Conservation (phyloP, 1,140 invertebrate species). For the Octopus bimaculoides region DNA sequence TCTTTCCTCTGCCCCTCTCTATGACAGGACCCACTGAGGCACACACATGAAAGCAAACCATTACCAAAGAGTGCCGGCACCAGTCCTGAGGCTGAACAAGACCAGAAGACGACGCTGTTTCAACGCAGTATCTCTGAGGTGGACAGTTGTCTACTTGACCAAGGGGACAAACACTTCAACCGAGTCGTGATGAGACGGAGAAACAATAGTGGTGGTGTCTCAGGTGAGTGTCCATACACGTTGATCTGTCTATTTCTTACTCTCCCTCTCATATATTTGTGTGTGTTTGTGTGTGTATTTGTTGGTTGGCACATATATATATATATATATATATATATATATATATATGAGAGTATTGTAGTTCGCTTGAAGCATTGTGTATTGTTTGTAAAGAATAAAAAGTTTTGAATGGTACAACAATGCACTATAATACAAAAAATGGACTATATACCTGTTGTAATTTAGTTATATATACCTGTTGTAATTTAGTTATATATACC, state of each 20-base stretch:
- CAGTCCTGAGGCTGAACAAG: constrained; percentile 51
- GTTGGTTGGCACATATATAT: too few species aligned
- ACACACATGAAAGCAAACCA: constrained; percentile 26
- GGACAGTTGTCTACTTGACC: constrained; percentile 37
- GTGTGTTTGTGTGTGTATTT: too few species aligned
- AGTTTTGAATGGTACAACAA: too few species aligned
- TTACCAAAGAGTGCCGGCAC: constrained; percentile 47
- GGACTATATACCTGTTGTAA: too few species aligned
- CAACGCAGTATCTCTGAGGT: constrained; percentile 68
- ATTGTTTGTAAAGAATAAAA: too few species aligned
- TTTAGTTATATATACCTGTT: too few species aligned
- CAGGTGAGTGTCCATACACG: constrained; percentile 54
- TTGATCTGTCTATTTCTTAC: background rate
- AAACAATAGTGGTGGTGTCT: constrained; percentile 71
- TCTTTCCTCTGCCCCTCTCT: background rate
- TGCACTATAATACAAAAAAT: too few species aligned
- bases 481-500: too few species aligned
- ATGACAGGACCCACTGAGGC: background rate
- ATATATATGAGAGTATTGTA: too few species aligned
- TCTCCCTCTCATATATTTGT: background rate
- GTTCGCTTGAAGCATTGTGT: too few species aligned
- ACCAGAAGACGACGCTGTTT: constrained; percentile 63
- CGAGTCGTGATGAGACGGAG: constrained; percentile 61
- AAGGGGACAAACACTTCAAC: constrained; percentile 14
- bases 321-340: too few species aligned